These are phyloP conservation scores for Campoplex nolae DNA, from an alignment of 2,888 invertebrate genomes.

Conservation along the genomic window DNA sequence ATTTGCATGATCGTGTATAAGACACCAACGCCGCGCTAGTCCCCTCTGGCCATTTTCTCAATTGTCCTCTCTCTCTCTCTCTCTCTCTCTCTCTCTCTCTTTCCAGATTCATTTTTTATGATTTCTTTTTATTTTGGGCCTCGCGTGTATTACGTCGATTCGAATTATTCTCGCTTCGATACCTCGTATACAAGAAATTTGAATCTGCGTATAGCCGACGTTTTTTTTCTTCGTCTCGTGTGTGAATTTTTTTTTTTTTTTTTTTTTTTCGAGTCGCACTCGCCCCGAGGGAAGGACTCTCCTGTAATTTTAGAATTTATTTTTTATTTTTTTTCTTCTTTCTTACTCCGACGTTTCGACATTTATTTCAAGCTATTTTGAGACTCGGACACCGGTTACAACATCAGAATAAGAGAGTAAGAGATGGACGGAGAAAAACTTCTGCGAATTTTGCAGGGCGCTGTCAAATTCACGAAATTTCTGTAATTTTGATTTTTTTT, in stretches of 20 bases:
- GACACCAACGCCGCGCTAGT: neutral
- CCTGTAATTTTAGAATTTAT: conserved; percentile 39
- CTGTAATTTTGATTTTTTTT: neutral
- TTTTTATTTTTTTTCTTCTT: neutral
- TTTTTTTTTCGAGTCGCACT: conserved; percentile 14
- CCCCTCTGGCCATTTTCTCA: neutral
- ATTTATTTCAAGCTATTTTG: conserved; percentile 40
- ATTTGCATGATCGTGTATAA: conserved; percentile 31
- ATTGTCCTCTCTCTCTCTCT: neutral
- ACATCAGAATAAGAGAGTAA: conserved; percentile 10
- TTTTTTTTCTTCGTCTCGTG: conserved; percentile 10
- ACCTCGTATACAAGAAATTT: conserved; percentile 54
- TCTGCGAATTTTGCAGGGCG: neutral
- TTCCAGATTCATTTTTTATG: neutral
- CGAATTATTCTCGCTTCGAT: conserved; percentile 51
- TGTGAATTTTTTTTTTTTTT: neutral
- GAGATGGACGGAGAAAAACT: neutral
- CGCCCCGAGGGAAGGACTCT: conserved; percentile 32
- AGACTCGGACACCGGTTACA: conserved; percentile 33
- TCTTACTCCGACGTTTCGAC: conserved; percentile 25
- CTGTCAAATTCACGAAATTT: neutral
- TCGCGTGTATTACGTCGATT: conserved; percentile 23
- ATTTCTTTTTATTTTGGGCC: neutral
- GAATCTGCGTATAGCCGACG: conserved; percentile 38
- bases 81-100: neutral